Evolutionary conservation across 2,113 vertebrate genomes (phyloP).

Genomic region (Zapus hudsonius): DNA sequence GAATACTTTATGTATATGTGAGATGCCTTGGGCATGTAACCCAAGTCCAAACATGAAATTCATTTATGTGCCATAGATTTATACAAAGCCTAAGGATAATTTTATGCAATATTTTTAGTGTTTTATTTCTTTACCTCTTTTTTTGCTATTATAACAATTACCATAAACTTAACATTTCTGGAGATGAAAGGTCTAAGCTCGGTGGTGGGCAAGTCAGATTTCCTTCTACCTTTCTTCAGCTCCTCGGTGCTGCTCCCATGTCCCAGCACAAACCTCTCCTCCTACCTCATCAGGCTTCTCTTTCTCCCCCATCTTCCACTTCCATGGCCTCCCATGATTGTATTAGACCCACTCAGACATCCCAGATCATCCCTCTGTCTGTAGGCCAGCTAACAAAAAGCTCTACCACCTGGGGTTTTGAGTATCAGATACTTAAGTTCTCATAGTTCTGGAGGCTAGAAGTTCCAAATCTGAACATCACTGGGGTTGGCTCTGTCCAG

Average conservation of each 20-base stretch:
- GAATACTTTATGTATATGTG: background rate
- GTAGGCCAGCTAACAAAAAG: background rate
- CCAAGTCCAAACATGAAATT: background rate
- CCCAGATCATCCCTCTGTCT: background rate
- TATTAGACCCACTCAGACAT: background rate
- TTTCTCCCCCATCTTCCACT: background rate
- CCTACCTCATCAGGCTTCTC: background rate
- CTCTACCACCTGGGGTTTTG: background rate
- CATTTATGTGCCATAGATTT: no score
- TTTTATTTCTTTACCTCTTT: background rate
- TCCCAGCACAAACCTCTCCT: no score
- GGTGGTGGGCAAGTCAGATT: background rate
- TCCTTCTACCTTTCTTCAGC: background rate
- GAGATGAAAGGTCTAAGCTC: background rate
- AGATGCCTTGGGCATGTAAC: background rate
- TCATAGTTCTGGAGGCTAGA: background rate
- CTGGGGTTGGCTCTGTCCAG: background rate
- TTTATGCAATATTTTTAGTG: no score
- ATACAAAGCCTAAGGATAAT: background rate
- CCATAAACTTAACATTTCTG: background rate
- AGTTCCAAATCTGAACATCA: background rate
- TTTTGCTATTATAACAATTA: background rate
- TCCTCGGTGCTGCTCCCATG: background rate
- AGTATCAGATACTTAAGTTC: no score
- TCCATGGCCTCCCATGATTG: background rate